phyloP scores from a whole-genome alignment of 2,797 vertebrate genomes.

The Danio kyathit region DNA sequence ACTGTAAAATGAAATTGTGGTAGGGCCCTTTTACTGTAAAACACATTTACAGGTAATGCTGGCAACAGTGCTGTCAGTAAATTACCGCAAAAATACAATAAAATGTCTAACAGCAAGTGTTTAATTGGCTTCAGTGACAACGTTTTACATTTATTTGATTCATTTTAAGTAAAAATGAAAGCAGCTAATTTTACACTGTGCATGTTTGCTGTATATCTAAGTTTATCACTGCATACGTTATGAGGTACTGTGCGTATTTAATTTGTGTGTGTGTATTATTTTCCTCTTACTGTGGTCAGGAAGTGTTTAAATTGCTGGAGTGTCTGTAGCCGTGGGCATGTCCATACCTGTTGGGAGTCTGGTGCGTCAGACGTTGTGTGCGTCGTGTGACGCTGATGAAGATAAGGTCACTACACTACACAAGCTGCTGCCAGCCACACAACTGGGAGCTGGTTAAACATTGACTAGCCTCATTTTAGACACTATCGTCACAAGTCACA shows the following conservation, averaged over 20 bases:
- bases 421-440: neutral
- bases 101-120: no score
- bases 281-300: slow-evolving; percentile 19
- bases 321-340: neutral
- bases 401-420: slow-evolving; percentile 1
- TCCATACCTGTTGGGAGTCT: slow-evolving; percentile 37
- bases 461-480: slow-evolving; percentile 23
- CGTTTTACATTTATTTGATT: no score
- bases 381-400: slow-evolving; percentile 10
- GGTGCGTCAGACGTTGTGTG: neutral
- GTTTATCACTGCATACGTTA: no score
- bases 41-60: no score
- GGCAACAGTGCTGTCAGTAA: no score
- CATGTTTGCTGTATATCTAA: no score
- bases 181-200: no score
- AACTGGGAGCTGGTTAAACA: slow-evolving; percentile 8
- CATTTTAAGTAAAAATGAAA: no score
- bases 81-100: no score
- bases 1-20: no score
- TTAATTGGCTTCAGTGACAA: no score
- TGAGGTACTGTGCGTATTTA: neutral
- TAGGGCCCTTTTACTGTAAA: no score
- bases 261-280: neutral
- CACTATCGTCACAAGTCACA: slow-evolving; percentile 7
- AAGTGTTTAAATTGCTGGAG: slow-evolving; percentile 7